phyloP scores from a whole-genome alignment of 1,140 invertebrate species.

The Pseudomyrmex sp. region DNA sequence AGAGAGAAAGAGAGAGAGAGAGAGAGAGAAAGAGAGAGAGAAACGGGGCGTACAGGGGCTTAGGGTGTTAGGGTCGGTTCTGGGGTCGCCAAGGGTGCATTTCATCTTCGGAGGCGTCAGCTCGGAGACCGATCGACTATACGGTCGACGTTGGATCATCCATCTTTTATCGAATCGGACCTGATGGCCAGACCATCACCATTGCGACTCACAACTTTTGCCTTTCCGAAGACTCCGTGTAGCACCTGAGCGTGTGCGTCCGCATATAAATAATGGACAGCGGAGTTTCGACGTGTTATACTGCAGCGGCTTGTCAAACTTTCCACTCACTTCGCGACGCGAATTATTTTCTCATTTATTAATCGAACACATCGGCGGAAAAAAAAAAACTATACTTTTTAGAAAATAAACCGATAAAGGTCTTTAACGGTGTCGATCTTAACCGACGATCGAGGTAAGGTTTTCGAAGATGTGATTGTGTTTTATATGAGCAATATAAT shows the following conservation, averaged over 20 bases:
- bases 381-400: too few relatives aligned
- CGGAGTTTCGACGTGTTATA: slow-evolving; percentile 36
- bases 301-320: slow-evolving; percentile 50
- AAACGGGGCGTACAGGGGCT: slow-evolving; percentile 54
- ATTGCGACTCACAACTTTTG: slow-evolving; percentile 65
- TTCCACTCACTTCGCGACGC: slow-evolving; percentile 10
- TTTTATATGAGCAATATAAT: neutral
- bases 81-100: slow-evolving; percentile 82
- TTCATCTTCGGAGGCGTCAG: slow-evolving; percentile 84
- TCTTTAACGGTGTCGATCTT: neutral
- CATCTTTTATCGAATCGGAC: slow-evolving; percentile 83
- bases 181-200: slow-evolving; percentile 56
- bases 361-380: neutral
- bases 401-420: too few relatives aligned
- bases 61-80: slow-evolving; percentile 68
- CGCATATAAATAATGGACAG: slow-evolving; percentile 61
- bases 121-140: slow-evolving; percentile 82
- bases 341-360: slow-evolving; percentile 25
- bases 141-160: slow-evolving; percentile 79
- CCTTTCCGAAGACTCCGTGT: slow-evolving; percentile 9
- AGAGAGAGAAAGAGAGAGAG: neutral
- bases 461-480: slow-evolving; percentile 1
- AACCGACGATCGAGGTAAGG: neutral
- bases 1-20: neutral
- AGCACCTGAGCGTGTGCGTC: slow-evolving; percentile 25